Percentiles rank a stretch among this genome's conserved stretches.
Evolutionary conservation across 2,113 vertebrate genomes (phyloP).

Genomic region (Poeciliopsis retropinna): DNA sequence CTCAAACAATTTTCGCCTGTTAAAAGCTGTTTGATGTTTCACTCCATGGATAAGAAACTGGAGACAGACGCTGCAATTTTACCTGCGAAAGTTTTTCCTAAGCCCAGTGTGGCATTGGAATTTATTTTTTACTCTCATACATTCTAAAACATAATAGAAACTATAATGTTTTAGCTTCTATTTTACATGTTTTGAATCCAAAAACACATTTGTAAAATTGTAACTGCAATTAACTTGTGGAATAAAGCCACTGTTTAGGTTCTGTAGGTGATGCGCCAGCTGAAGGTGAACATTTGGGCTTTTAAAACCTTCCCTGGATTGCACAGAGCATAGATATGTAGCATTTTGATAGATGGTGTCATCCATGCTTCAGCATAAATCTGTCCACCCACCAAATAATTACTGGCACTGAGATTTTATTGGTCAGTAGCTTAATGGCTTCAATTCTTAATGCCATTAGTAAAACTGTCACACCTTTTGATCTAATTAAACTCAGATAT

Average conservation of each 20-base stretch:
- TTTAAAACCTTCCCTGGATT: not conserved
- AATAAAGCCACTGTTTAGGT: not conserved
- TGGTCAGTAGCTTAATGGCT: constrained; percentile 33
- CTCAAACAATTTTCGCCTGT: not conserved
- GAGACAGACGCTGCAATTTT: not conserved
- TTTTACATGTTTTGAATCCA: not conserved
- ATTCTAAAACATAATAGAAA: not conserved
- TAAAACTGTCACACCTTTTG: constrained; percentile 48
- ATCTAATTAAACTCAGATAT: constrained; percentile 5
- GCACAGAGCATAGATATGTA: not conserved
- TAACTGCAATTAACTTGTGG: not conserved
- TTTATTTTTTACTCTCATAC: not conserved
- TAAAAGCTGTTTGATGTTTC: not conserved
- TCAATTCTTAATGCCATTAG: constrained; percentile 26
- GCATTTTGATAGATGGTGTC: not conserved
- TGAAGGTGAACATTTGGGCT: not conserved
- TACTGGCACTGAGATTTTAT: constrained; percentile 1
- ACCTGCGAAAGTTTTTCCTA: not conserved
- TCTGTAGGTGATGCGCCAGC: not conserved
- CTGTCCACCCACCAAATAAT: constrained; percentile 2
- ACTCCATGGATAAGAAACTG: not conserved
- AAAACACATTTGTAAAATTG: not conserved
- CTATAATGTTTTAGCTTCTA: not conserved
- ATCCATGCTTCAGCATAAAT: not conserved
- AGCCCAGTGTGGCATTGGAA: not conserved